These are phyloP conservation scores for Drosophila kikkawai DNA, from an alignment of 1,140 invertebrate species.

Conservation along the genomic window DNA sequence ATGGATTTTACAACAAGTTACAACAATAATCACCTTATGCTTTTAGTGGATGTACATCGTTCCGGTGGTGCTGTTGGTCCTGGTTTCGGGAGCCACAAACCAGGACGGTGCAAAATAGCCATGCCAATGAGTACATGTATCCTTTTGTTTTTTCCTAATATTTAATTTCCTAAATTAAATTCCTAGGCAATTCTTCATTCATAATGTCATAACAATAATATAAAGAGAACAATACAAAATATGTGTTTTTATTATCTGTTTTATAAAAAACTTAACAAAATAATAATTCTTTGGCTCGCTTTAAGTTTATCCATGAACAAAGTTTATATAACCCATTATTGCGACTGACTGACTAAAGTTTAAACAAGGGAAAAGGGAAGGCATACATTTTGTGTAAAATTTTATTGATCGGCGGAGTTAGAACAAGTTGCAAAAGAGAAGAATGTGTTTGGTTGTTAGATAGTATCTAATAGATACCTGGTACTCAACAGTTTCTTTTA, in stretches of 20 bases:
- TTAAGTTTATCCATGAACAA: too few relatives aligned
- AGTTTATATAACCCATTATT: too few relatives aligned
- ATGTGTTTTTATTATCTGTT: background rate
- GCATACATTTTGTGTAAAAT: too few relatives aligned
- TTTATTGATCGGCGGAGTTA: too few relatives aligned
- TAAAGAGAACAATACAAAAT: slow-evolving; percentile 18
- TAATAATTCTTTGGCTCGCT: too few relatives aligned
- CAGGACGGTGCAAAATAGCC: slow-evolving; percentile 87
- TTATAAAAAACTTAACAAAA: background rate
- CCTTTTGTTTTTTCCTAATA: slow-evolving; percentile 11
- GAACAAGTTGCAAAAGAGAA: too few relatives aligned
- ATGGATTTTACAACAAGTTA: background rate
- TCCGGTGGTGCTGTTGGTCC: slow-evolving; percentile 93
- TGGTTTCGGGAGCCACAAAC: slow-evolving; percentile 93
- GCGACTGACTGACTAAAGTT: too few relatives aligned
- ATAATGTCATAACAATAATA: slow-evolving; percentile 20
- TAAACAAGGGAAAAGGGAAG: too few relatives aligned
- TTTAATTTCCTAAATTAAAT: slow-evolving; percentile 22
- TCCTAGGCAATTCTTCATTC: slow-evolving; percentile 35
- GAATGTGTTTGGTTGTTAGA: too few relatives aligned
- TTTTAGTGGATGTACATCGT: slow-evolving; percentile 98
- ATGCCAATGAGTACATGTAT: background rate
- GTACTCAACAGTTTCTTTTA: too few relatives aligned
- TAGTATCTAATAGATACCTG: too few relatives aligned
- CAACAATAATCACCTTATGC: slow-evolving; percentile 60